These are phyloP conservation scores for Mormyrops boulengeri DNA, from an alignment of 2,797 vertebrate species.

Conservation along the genomic window DNA sequence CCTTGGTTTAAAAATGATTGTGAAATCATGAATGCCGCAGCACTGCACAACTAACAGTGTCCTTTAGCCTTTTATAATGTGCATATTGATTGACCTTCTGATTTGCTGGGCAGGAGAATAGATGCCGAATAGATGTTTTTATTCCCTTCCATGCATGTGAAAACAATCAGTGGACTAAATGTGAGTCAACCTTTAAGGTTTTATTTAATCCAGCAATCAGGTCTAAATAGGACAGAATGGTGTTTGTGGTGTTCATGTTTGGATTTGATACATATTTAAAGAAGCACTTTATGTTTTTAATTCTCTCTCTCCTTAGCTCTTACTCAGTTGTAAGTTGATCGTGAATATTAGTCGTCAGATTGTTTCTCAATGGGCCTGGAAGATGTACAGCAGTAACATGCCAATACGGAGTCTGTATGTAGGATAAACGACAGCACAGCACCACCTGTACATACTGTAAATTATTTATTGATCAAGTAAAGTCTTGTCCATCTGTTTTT, in stretches of 20 bases:
- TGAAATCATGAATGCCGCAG: conserved; percentile 31
- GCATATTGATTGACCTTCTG: background rate
- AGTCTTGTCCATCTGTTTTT: conserved; percentile 17
- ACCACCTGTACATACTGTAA: conserved; percentile 90
- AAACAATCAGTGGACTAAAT: conserved; percentile 1
- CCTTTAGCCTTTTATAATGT: background rate
- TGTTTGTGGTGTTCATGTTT: conserved; percentile 53
- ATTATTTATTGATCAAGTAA: conserved; percentile 94
- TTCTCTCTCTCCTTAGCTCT: conserved; percentile 20
- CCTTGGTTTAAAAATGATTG: conserved; percentile 16
- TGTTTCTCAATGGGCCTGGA: conserved; percentile 14
- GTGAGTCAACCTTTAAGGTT: background rate
- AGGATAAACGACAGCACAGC: conserved; percentile 28
- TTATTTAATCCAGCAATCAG: conserved; percentile 11
- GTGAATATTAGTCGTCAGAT: conserved; percentile 33
- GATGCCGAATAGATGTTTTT: background rate
- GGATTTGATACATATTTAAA: conserved; percentile 10
- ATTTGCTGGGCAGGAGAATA: background rate
- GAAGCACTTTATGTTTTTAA: conserved; percentile 70
- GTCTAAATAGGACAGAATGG: conserved; percentile 19
- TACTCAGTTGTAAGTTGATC: conserved; percentile 21
- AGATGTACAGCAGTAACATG: background rate
- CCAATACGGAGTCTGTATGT: conserved; percentile 49
- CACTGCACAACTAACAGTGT: background rate
- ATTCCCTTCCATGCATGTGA: background rate